Percentiles rank a stretch among this genome's conserved stretches.
Conservation (phyloP, 2,113 vertebrate genomes). For the Lasiurus cinereus region DNA sequence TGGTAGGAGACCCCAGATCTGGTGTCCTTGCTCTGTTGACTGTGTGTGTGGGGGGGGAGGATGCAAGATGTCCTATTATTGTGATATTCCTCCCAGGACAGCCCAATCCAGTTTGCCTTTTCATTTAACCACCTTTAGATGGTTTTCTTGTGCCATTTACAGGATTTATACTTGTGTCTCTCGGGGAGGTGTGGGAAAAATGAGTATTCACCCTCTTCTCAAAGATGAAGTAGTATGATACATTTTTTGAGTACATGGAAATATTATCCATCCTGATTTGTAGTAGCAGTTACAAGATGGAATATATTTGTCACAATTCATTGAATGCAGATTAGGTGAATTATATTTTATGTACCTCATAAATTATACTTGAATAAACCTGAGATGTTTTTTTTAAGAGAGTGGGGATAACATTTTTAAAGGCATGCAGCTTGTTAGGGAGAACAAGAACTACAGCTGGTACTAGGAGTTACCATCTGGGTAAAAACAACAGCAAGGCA, state of each 20-base stretch:
- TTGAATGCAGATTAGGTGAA: not conserved
- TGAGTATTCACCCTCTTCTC: not conserved
- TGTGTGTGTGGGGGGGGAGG: too few relatives aligned
- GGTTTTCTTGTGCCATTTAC: not conserved
- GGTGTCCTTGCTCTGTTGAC: not conserved
- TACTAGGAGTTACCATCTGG: not conserved
- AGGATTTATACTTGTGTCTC: not conserved
- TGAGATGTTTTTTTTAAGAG: not conserved
- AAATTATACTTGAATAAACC: not conserved
- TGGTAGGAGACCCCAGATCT: not conserved
- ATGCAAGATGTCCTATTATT: not conserved
- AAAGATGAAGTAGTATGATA: not conserved
- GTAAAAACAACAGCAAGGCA: not conserved
- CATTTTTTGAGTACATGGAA: not conserved
- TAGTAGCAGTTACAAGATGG: not conserved
- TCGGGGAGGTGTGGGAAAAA: not conserved
- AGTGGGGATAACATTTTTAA: not conserved
- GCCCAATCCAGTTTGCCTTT: not conserved
- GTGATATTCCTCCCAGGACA: not conserved
- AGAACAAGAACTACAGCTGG: not conserved
- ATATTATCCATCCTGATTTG: not conserved
- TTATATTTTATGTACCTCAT: not conserved
- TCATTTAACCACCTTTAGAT: not conserved
- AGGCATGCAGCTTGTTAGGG: not conserved
- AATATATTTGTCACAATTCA: constrained; percentile 19